These are phyloP conservation scores for Grus americana DNA, from an alignment of 2,113 vertebrate species.

Conservation along the genomic window DNA sequence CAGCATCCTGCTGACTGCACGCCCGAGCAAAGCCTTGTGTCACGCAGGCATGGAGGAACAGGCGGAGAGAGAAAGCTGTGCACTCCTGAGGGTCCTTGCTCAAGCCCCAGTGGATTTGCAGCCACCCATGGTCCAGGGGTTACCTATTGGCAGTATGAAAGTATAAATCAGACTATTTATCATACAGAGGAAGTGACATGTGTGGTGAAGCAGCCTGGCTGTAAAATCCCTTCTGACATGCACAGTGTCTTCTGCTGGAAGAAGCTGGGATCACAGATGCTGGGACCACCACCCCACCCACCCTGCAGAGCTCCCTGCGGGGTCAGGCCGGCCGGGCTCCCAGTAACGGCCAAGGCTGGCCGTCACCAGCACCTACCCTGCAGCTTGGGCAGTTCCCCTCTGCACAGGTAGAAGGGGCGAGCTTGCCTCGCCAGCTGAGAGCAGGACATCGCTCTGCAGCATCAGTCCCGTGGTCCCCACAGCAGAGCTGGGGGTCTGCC, in stretches of 20 bases:
- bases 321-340: background rate
- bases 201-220: background rate
- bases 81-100: background rate
- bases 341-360: background rate
- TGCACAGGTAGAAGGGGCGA: background rate
- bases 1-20: background rate
- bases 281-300: background rate
- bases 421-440: background rate
- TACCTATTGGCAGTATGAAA: background rate
- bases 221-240: background rate
- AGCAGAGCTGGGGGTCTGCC: background rate
- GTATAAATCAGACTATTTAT: background rate
- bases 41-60: background rate
- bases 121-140: background rate
- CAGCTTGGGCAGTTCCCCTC: background rate
- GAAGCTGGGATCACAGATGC: background rate
- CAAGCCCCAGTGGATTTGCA: background rate
- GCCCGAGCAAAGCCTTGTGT: background rate
- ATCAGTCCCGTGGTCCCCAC: accelerated
- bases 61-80: accelerated
- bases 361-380: background rate
- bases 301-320: background rate
- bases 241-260: conserved; percentile 25
- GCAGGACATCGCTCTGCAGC: background rate
- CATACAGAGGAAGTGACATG: background rate